These are phyloP conservation scores for Sakesphorus luctuosus DNA, from an alignment of 2,113 vertebrate species.

Conservation along the genomic window DNA sequence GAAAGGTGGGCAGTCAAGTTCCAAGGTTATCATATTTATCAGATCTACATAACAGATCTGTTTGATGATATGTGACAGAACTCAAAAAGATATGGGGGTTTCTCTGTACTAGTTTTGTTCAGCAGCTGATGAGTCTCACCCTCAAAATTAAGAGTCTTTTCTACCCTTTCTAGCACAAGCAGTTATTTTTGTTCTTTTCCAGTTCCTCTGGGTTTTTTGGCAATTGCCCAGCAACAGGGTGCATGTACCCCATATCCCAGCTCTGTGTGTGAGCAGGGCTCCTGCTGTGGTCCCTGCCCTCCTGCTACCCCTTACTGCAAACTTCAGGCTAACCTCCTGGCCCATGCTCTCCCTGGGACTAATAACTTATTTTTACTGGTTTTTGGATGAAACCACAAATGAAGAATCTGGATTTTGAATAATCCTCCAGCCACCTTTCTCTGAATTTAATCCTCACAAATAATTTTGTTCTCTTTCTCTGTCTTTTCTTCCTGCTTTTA, in stretches of 20 bases:
- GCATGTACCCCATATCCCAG: accelerated
- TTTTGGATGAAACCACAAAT: slow-evolving; percentile 18
- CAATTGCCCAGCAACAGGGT: background rate
- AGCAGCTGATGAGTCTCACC: background rate
- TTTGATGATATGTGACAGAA: background rate
- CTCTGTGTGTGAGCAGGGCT: background rate
- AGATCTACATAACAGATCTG: accelerated
- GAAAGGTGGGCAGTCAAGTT: background rate
- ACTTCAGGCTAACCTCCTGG: background rate
- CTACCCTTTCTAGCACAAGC: accelerated
- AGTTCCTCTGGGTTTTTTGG: background rate
- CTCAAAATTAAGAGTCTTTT: background rate
- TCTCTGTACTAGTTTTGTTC: background rate
- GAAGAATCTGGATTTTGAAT: background rate
- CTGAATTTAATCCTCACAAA: background rate
- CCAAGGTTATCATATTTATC: accelerated
- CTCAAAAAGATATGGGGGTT: accelerated
- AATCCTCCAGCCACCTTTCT: background rate
- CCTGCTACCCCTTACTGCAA: background rate
- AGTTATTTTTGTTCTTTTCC: background rate
- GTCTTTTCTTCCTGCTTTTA: background rate
- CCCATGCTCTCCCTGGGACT: background rate
- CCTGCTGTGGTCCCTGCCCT: background rate
- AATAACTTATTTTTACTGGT: slow-evolving; percentile 2
- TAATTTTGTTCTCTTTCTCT: background rate